Evolutionary conservation across 2,888 invertebrate genomes (phyloP).

Genomic region (Pherbina coryleti): DNA sequence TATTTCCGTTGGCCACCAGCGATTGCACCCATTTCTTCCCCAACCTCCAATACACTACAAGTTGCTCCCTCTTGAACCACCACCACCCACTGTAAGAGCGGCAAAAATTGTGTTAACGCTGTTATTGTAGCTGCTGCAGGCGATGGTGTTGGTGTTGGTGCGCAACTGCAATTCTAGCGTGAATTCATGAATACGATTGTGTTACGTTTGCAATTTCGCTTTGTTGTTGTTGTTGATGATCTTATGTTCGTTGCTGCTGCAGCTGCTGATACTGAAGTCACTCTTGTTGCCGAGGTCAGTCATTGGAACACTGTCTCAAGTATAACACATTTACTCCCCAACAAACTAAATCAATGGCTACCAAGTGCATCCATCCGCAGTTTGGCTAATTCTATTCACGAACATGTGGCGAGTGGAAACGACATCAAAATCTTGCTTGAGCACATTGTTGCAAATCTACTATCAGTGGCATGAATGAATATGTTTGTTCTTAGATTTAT

Average conservation of each 20-base stretch:
- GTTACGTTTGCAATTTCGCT: neutral
- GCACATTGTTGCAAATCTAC: no score
- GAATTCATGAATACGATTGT: neutral
- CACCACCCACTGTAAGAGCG: neutral
- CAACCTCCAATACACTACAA: neutral
- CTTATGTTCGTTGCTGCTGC: neutral
- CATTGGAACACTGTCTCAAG: conserved; percentile 21
- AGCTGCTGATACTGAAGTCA: no score
- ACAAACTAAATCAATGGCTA: no score
- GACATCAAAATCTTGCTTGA: no score
- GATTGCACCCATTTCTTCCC: neutral
- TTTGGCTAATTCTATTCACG: neutral
- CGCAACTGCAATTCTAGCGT: neutral
- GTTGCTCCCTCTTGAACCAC: neutral
- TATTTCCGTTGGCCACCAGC: conserved; percentile 41
- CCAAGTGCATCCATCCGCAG: neutral
- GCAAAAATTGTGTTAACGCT: no score
- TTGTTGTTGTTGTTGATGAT: neutral
- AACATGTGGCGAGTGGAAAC: no score
- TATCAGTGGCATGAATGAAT: no score
- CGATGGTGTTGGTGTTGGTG: neutral
- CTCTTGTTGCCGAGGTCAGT: neutral
- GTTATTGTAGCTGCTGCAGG: neutral
- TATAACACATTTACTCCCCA: neutral
- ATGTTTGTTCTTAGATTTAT: no score